A percentile compares a stretch with the other conserved stretches of the same genome.
Evolutionary conservation across 2,113 vertebrate genomes (phyloP).

Genomic region (Uropsilus gracilis): DNA sequence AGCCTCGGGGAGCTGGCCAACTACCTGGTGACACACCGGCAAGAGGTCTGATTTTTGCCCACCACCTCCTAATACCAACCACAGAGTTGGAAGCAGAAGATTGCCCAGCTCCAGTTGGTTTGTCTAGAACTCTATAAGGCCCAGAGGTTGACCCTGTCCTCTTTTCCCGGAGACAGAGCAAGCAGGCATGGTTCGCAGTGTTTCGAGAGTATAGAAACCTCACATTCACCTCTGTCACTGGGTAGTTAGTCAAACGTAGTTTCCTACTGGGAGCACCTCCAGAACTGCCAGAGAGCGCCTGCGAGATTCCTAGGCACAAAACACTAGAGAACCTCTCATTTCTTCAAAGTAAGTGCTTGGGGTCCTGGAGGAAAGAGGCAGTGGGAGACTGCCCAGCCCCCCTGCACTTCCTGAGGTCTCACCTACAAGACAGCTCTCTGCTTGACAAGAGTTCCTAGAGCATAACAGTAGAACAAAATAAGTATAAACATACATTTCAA

Average conservation of each 20-base stretch:
- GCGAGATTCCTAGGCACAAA: background rate
- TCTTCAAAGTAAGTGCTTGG: background rate
- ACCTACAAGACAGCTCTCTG: background rate
- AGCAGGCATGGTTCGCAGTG: background rate
- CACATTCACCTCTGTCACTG: too few relatives aligned
- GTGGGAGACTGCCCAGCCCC: too few relatives aligned
- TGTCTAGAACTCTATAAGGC: background rate
- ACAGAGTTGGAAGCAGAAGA: too few relatives aligned
- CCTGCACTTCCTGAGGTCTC: background rate
- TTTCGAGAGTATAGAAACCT: too few relatives aligned
- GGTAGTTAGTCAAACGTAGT: background rate
- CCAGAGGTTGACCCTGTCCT: background rate
- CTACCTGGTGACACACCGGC: too few relatives aligned
- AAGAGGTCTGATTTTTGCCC: background rate
- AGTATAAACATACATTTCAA: constrained; percentile 52
- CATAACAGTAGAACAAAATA: too few relatives aligned
- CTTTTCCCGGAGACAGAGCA: background rate
- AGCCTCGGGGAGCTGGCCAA: too few relatives aligned
- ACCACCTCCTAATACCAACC: background rate
- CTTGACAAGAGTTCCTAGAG: constrained; percentile 19
- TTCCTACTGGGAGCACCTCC: background rate
- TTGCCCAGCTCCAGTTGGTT: background rate
- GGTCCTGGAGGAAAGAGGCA: background rate
- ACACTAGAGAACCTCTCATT: background rate
- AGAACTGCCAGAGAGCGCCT: background rate